phyloP scores from a whole-genome alignment of 2,113 vertebrate species.

The mouse (Mus musculus) region GRCm39 chr6:136331001-136331500 shows the following conservation, averaged over 20 bases:
- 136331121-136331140: background rate
- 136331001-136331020: background rate
- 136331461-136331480: constrained; percentile 38
- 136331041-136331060: background rate
- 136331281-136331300: background rate
- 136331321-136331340: background rate
- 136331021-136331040: background rate
- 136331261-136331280: background rate
- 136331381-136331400: background rate
- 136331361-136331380: background rate
- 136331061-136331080: background rate
- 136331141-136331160: background rate
- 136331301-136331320: background rate
- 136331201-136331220: background rate
- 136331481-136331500: constrained; percentile 11
- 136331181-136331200: background rate
- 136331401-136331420: constrained; percentile 32
- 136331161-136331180: background rate
- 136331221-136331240: too few relatives aligned
- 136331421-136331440: background rate
- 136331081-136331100: background rate
- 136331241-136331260: background rate
- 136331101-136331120: background rate
- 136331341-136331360: constrained; percentile 30
- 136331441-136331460: background rate